These are phyloP conservation scores for Macrophya annulata DNA, from an alignment of 2,888 invertebrate genomes.

Conservation along the genomic window DNA sequence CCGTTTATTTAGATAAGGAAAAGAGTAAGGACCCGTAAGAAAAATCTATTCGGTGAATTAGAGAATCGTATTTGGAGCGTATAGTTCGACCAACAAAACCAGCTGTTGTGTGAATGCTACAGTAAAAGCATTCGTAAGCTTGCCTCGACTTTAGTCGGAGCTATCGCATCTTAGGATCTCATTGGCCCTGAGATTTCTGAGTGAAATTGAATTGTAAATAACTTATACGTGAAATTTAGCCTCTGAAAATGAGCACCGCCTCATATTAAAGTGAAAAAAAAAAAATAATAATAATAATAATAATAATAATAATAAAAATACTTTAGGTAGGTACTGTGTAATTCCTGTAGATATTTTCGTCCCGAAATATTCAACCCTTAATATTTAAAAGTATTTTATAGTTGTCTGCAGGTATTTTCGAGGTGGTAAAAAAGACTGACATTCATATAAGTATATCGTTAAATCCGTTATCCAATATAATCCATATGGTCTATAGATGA, in stretches of 20 bases:
- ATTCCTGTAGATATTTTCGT: constrained; percentile 11
- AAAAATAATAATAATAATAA: too few species aligned
- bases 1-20: neutral
- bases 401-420: neutral
- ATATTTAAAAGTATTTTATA: neutral
- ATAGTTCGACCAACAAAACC: neutral
- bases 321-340: neutral
- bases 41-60: neutral
- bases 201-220: constrained; percentile 50
- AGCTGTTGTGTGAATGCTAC: constrained; percentile 3
- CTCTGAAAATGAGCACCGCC: neutral
- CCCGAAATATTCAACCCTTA: neutral
- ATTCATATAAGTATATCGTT: neutral
- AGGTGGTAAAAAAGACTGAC: neutral
- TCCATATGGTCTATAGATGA: neutral
- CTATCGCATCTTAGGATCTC: neutral
- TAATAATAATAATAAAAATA: neutral
- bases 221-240: constrained; percentile 13
- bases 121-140: neutral
- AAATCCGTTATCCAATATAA: constrained; percentile 31
- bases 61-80: neutral
- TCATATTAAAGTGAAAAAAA: neutral
- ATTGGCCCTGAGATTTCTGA: constrained; percentile 25
- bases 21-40: neutral
- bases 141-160: neutral